These are phyloP conservation scores for Salvelinus alpinus DNA, from an alignment of 2,113 vertebrate species.

Conservation along the genomic window DNA sequence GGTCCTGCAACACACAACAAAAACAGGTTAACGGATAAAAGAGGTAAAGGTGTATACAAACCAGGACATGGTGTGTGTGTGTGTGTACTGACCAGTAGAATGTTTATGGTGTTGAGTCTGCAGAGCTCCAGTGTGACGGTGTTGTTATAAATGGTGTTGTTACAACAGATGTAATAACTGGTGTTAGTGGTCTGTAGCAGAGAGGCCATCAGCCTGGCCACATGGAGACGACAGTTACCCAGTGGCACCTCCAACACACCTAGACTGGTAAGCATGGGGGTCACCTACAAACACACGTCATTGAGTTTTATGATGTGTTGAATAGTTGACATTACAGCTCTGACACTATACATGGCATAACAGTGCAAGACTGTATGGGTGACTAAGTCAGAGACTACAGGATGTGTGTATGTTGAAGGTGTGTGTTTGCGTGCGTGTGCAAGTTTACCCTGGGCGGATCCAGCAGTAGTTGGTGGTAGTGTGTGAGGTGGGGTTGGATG, in stretches of 20 bases:
- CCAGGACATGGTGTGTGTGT: no score
- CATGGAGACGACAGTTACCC: slow-evolving; percentile 89
- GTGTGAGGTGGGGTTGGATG: slow-evolving; percentile 87
- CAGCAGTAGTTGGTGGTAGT: slow-evolving; percentile 94
- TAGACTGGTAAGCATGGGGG: slow-evolving; percentile 88
- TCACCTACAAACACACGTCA: slow-evolving; percentile 64
- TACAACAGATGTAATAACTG: slow-evolving; percentile 44
- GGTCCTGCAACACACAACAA: slow-evolving; percentile 73
- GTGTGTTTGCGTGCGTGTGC: not conserved
- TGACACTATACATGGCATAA: not conserved
- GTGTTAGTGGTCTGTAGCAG: slow-evolving; percentile 85
- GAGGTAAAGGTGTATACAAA: no score
- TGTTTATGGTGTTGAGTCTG: slow-evolving; percentile 85
- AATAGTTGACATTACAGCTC: no score
- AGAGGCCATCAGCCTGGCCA: slow-evolving; percentile 87
- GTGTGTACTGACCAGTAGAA: slow-evolving; percentile 84
- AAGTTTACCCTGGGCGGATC: slow-evolving; percentile 86
- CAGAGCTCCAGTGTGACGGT: slow-evolving; percentile 89
- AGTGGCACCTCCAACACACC: slow-evolving; percentile 92
- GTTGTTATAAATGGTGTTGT: no score
- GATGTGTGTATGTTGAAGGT: not conserved
- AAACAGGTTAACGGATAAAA: not conserved
- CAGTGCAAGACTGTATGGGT: not conserved
- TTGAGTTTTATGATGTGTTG: no score
- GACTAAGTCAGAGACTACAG: not conserved